Evolutionary conservation across 2,888 invertebrate genomes (phyloP), one percentile per base, ranked within the genome.

Genomic region (Chrysolina haemoptera): DNA sequence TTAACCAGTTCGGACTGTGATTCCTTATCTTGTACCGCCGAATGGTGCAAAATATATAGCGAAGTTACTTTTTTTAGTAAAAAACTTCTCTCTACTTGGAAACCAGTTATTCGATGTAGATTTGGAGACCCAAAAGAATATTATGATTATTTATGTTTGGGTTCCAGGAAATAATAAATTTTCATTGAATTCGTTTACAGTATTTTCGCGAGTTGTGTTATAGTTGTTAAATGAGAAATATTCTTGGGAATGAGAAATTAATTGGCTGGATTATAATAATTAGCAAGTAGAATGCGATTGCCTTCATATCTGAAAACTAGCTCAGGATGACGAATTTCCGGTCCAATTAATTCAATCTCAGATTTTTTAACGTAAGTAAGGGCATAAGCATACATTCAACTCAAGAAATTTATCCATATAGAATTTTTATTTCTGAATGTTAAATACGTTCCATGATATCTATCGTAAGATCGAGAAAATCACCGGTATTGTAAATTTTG

Each of bases 1-100:
- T 73, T 73, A 73, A 73, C 73, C 73, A 73, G 73, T 70, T 70
- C 62, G 66, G 71, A 68, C 59, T 20, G 59, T 50, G 71, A 71
- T 69, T 68, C 62, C 71, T 75, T 71, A 68, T 69, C 71, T 69
- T 12, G 66, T 22, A 48, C 48, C 48, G 48, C 35, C 50, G 71
- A 41, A 68, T n/a, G 50, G 68, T 50, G 62, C 71, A 71, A 71
- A 75, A 68, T 69, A 53, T 66, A 55, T 14, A 35, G 63, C 70
- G 53, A 65, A 71, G 70, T 68, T 14, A 43, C 50, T 72, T 63
- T 72, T 70, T 71, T 48, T 16, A 48, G 41, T 35, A 12, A 27
- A 43, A 10, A 59, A 16, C 59, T 59, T 59, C 27, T 59, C 63
- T 68, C 40, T 64, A 72, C 72, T 62, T 50, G 72, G 62, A 63